phyloP scores from a whole-genome alignment of 2,797 vertebrate species.

The Ctenosaura bakeri region DNA sequence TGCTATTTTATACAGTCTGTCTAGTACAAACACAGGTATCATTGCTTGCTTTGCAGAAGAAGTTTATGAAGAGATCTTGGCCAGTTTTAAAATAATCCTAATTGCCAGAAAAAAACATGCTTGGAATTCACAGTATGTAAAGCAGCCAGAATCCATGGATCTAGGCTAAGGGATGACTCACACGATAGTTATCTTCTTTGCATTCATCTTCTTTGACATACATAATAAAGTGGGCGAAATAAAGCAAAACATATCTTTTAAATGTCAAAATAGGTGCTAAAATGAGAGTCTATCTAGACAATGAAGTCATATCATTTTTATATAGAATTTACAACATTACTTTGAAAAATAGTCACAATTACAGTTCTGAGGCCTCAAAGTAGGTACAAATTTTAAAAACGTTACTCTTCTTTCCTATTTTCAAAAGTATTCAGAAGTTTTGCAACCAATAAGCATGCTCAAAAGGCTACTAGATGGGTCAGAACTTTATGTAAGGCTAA shows the following conservation, averaged over 20 bases:
- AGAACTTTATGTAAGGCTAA: too few species aligned
- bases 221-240: not conserved
- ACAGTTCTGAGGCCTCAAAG: too few species aligned
- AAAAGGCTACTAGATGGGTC: too few species aligned
- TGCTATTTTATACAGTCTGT: too few species aligned
- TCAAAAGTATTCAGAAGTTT: too few species aligned
- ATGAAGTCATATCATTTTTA: not conserved
- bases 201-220: constrained; percentile 1
- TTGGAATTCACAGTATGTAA: too few species aligned
- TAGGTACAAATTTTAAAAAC: too few species aligned
- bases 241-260: not conserved
- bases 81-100: not conserved
- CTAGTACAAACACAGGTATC: not conserved
- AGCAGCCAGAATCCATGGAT: not conserved
- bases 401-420: too few species aligned
- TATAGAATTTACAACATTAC: too few species aligned
- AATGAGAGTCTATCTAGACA: not conserved
- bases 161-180: not conserved
- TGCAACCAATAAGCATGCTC: too few species aligned
- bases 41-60: not conserved
- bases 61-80: not conserved
- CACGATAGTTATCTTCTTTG: not conserved
- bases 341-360: too few species aligned
- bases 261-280: not conserved
- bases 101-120: too few species aligned